phyloP scores from a whole-genome alignment of 2,888 invertebrate species.

The Agonopterix arenella region DNA sequence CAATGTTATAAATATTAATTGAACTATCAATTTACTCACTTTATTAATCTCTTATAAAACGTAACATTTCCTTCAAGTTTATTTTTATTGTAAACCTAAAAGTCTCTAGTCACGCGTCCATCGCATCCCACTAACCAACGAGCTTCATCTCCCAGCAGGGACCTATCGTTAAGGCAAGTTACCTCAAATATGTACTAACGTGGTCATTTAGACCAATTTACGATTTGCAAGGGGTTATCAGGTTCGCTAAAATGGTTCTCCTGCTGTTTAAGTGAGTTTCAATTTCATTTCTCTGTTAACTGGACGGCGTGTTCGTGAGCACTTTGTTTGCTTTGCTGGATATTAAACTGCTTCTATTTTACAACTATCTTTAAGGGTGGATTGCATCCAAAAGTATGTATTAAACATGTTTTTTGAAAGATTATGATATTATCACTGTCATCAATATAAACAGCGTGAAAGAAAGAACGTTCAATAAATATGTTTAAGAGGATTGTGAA shows the following conservation, averaged over 20 bases:
- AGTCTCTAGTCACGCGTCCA: slow-evolving; percentile 31
- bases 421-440: no score
- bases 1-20: no score
- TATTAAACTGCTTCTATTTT: neutral
- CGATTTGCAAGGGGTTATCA: slow-evolving; percentile 20
- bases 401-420: no score
- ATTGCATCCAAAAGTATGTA: neutral
- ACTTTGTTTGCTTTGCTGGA: neutral
- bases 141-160: slow-evolving; percentile 19
- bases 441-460: no score
- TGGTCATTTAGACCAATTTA: slow-evolving; percentile 13
- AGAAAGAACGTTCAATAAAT: no score
- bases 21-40: no score
- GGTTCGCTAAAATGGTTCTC: slow-evolving; percentile 19
- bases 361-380: no score
- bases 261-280: slow-evolving; percentile 20
- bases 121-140: slow-evolving; percentile 18
- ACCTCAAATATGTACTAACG: slow-evolving; percentile 12
- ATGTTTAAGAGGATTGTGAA: no score
- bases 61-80: neutral
- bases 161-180: slow-evolving; percentile 9
- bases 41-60: no score
- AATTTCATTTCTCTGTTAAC: slow-evolving; percentile 10
- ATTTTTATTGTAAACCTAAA: slow-evolving; percentile 23
- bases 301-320: no score